Evolutionary conservation across 2,888 invertebrate genomes (phyloP).

Genomic region (Allygus modestus): DNA sequence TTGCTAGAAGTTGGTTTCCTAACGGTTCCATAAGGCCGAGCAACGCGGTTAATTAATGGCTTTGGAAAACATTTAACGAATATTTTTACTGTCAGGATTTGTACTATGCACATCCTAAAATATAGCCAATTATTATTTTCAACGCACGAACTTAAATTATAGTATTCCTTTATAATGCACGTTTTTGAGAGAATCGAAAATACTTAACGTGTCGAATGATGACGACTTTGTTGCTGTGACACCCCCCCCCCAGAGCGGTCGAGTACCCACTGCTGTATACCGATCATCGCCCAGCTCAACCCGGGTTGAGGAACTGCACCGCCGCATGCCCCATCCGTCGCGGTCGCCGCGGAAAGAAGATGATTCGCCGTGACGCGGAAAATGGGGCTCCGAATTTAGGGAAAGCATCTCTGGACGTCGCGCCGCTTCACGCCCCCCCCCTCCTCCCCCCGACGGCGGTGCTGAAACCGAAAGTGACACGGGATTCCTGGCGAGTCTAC

Average conservation of each 20-base stretch:
- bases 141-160: no score
- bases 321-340: constrained; percentile 18
- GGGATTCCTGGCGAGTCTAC: no score
- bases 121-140: no score
- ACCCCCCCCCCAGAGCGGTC: no score
- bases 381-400: constrained; percentile 18
- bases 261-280: no score
- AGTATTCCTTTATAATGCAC: no score
- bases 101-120: no score
- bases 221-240: no score
- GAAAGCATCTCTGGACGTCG: constrained; percentile 24
- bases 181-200: no score
- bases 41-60: background rate
- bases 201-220: no score
- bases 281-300: background rate
- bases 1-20: background rate
- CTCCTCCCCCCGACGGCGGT: background rate
- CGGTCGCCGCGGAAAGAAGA: background rate
- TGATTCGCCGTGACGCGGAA: constrained; percentile 23
- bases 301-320: constrained; percentile 3
- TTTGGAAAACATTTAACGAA: background rate
- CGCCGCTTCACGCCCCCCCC: background rate
- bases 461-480: constrained; percentile 18
- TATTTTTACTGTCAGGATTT: no score
- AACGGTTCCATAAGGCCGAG: background rate